Conservation (phyloP, 2,888 invertebrate genomes). For the Chirona hameri region DNA sequence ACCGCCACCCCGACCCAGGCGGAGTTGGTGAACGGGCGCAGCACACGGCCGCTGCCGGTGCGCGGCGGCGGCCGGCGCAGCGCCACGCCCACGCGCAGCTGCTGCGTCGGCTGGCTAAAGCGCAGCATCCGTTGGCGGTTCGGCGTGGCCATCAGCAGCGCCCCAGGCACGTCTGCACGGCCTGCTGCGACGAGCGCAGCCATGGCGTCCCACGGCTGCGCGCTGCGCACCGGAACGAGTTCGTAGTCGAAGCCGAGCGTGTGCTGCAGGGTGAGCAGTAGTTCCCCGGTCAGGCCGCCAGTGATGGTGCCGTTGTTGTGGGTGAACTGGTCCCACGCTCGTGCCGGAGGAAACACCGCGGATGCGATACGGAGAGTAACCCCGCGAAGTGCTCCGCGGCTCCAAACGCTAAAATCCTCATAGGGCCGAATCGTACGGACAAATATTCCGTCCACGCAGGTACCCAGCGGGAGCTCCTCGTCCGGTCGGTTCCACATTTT, state of each 20-base stretch:
- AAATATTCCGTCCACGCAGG: not conserved
- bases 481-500: not conserved
- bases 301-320: not conserved
- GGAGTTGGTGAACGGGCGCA: slow-evolving; percentile 5
- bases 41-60: not conserved
- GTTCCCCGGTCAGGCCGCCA: not conserved
- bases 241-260: not conserved
- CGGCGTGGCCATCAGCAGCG: not conserved
- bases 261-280: not conserved
- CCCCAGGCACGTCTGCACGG: not conserved
- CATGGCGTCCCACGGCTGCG: not conserved
- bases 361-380: not conserved
- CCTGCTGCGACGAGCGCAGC: not conserved
- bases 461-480: not conserved
- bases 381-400: not conserved
- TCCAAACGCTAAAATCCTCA: not conserved
- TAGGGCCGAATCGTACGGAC: not conserved
- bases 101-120: not conserved
- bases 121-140: not conserved
- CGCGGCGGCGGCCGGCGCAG: not conserved
- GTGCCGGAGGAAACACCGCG: not conserved
- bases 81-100: slow-evolving; percentile 39
- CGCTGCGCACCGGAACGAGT: not conserved
- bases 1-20: not conserved
- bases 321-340: not conserved